A percentile compares a stretch with the other conserved stretches of the same genome.
Conservation (phyloP, 2,888 invertebrate genomes). For the Xanthia togata region DNA sequence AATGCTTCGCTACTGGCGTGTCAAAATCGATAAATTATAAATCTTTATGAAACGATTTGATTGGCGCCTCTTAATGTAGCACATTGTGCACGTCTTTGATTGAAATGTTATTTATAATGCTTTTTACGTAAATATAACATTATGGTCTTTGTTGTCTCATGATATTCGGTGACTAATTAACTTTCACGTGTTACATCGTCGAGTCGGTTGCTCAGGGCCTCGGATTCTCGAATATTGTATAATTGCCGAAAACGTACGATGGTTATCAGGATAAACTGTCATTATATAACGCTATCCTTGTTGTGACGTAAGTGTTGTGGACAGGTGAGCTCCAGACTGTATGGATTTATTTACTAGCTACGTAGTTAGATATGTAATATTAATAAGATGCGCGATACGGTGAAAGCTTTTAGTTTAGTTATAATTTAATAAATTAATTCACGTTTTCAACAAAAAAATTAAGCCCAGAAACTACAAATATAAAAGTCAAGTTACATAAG, state of each 20-base stretch:
- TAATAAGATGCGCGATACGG: background rate
- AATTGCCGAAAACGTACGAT: constrained; percentile 44
- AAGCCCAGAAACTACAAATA: constrained; percentile 1
- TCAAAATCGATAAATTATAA: constrained; percentile 83
- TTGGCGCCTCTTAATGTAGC: constrained; percentile 59
- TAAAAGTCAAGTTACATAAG: constrained; percentile 39
- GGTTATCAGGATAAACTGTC: constrained; percentile 60
- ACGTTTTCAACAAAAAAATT: background rate
- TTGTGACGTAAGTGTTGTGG: constrained; percentile 81
- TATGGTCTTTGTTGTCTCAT: constrained; percentile 19
- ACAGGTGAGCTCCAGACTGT: constrained; percentile 57
- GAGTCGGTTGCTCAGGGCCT: constrained; percentile 11
- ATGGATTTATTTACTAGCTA: constrained; percentile 23
- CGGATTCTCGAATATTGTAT: constrained; percentile 26
- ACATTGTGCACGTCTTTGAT: constrained; percentile 40
- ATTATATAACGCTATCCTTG: constrained; percentile 84
- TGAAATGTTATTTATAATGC: constrained; percentile 17
- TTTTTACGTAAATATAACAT: constrained; percentile 10
- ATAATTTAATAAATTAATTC: background rate
- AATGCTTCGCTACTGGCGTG: constrained; percentile 73
- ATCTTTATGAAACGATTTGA: constrained; percentile 65
- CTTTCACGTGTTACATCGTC: constrained; percentile 21
- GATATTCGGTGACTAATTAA: constrained; percentile 23
- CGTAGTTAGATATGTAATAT: background rate
- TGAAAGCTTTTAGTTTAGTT: background rate